These are phyloP conservation scores for Yoshiicerus persimilis DNA, from an alignment of 1,140 invertebrate genomes.

Conservation along the genomic window DNA sequence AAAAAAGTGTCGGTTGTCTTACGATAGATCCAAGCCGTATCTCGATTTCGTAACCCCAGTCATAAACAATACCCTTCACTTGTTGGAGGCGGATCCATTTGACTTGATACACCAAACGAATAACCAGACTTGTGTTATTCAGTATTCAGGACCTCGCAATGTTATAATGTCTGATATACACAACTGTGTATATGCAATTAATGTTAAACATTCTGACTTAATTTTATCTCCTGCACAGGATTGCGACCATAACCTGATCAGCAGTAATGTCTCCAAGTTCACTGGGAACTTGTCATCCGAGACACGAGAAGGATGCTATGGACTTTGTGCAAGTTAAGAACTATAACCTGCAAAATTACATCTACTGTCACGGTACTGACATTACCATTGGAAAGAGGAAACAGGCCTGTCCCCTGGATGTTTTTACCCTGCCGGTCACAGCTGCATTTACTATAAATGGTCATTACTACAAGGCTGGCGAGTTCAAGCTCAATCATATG, in stretches of 20 bases:
- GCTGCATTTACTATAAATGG: constrained; percentile 39
- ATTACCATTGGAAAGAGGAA: background rate
- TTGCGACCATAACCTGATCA: background rate
- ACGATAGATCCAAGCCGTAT: background rate
- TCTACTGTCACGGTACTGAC: constrained; percentile 25
- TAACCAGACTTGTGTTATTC: too few relatives aligned
- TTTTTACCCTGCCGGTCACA: too few relatives aligned
- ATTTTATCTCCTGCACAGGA: too few relatives aligned
- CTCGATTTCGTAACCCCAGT: constrained; percentile 26
- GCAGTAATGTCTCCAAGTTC: background rate
- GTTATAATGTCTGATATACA: background rate
- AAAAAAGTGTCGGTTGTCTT: background rate
- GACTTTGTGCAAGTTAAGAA: constrained; percentile 27
- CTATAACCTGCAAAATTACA: background rate
- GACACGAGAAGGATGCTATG: background rate
- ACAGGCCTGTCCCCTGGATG: constrained; percentile 30
- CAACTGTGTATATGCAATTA: background rate
- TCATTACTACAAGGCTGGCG: background rate
- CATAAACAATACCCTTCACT: background rate
- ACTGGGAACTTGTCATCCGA: background rate
- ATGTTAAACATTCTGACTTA: too few relatives aligned
- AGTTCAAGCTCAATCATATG: background rate
- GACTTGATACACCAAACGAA: constrained; percentile 3
- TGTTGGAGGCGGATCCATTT: constrained; percentile 33
- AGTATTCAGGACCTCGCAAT: constrained; percentile 20